A percentile compares a stretch with the other conserved stretches of the same genome.
phyloP scores from a whole-genome alignment of 1,140 invertebrate genomes.

The Apis florea region DNA sequence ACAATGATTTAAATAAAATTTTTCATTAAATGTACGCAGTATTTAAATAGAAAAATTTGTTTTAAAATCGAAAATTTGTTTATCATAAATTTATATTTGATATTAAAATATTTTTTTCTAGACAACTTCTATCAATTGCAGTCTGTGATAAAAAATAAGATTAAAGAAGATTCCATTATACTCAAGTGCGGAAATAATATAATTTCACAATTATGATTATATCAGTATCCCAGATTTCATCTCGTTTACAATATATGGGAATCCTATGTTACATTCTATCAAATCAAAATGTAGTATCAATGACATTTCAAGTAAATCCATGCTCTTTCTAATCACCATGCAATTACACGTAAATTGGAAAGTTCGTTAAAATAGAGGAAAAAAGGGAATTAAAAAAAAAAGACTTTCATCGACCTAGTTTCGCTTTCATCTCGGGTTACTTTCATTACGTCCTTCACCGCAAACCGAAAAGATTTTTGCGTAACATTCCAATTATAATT shows the following conservation, averaged over 20 bases:
- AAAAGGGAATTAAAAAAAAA: not conserved
- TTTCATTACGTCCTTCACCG: slow-evolving; percentile 5
- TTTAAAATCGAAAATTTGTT: not conserved
- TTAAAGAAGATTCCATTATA: not conserved
- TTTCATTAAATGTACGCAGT: not conserved
- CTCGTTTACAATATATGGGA: not conserved
- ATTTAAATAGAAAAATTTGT: not conserved
- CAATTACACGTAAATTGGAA: slow-evolving; percentile 22
- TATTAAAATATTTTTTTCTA: not conserved
- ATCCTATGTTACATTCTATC: not conserved
- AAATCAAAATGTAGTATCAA: not conserved
- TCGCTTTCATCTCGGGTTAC: slow-evolving; percentile 1
- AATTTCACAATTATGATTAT: not conserved
- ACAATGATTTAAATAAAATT: not conserved
- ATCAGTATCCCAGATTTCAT: not conserved
- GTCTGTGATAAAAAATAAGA: not conserved
- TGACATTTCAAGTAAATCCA: not conserved
- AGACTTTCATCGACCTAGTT: slow-evolving; percentile 35
- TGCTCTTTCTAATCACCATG: not conserved
- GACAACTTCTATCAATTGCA: not conserved
- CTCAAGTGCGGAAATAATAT: not conserved
- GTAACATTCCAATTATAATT: slow-evolving; percentile 38
- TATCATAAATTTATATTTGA: too few species aligned
- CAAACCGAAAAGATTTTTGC: slow-evolving; percentile 31
- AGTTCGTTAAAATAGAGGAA: not conserved